Conservation (phyloP, 2,797 vertebrate genomes). For the Brotula barbata region DNA sequence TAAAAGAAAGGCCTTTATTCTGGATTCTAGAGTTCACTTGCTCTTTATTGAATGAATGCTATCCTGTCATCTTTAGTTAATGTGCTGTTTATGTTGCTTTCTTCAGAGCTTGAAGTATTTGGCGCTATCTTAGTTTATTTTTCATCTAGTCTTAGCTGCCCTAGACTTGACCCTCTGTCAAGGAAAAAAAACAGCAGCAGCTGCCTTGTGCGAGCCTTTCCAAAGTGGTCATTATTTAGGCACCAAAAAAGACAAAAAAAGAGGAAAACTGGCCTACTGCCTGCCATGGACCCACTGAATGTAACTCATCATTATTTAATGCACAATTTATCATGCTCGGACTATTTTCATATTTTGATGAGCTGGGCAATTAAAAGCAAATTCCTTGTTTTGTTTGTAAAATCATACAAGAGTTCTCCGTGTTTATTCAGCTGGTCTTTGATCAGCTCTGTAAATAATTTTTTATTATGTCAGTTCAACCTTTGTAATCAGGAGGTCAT, state of each 20-base stretch:
- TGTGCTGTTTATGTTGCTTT: constrained; percentile 35
- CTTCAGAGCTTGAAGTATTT: constrained; percentile 51
- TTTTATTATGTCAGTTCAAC: constrained; percentile 56
- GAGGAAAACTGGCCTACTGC: background rate
- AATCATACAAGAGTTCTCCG: constrained; percentile 34
- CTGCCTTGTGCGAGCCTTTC: constrained; percentile 72
- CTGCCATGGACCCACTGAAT: no score
- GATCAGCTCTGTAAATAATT: constrained; percentile 58
- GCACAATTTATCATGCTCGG: constrained; percentile 42
- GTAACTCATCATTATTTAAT: constrained; percentile 49
- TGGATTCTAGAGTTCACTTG: background rate
- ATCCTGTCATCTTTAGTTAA: constrained; percentile 18
- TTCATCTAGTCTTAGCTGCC: constrained; percentile 51
- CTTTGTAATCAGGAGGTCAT: constrained; percentile 55
- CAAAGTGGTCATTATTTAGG: constrained; percentile 51
- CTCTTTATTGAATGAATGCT: background rate
- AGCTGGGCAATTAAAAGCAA: constrained; percentile 39
- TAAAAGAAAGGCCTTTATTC: constrained; percentile 10
- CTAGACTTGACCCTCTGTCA: constrained; percentile 49
- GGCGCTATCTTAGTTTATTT: constrained; percentile 57
- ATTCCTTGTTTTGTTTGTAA: constrained; percentile 53
- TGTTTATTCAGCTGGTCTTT: constrained; percentile 66
- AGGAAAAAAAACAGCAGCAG: constrained; percentile 51
- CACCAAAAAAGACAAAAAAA: constrained; percentile 17
- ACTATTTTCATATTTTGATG: constrained; percentile 46